phyloP scores from a whole-genome alignment of 2,113 vertebrate species.

The Passerina amoena region DNA sequence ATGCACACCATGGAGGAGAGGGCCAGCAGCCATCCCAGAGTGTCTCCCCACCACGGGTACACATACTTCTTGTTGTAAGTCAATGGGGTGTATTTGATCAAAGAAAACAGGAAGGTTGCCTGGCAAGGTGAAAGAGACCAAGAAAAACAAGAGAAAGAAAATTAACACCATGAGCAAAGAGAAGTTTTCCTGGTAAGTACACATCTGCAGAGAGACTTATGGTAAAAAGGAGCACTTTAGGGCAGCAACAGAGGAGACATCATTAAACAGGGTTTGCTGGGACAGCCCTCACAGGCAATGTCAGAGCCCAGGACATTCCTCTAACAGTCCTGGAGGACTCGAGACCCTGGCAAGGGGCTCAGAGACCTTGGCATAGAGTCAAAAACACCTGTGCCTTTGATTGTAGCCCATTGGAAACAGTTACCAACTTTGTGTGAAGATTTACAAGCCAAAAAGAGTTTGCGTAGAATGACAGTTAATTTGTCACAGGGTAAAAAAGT shows the following conservation, averaged over 20 bases:
- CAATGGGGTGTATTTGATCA: conserved; percentile 92
- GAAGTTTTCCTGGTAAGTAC: neutral
- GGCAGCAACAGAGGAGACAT: neutral
- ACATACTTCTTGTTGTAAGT: conserved; percentile 95
- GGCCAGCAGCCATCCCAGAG: conserved; percentile 91
- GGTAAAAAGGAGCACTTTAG: neutral
- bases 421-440: too few species aligned
- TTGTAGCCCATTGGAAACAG: too few species aligned
- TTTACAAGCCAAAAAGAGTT: too few species aligned
- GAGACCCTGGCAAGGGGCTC: too few species aligned
- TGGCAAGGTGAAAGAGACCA: conserved; percentile 39
- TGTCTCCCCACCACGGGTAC: conserved; percentile 94
- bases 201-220: neutral
- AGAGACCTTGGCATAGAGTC: too few species aligned
- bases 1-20: conserved; percentile 94
- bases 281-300: neutral
- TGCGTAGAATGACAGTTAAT: too few species aligned
- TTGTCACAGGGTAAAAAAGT: too few species aligned
- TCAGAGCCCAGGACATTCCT: too few species aligned
- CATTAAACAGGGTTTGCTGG: neutral
- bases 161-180: neutral
- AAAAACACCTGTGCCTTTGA: too few species aligned
- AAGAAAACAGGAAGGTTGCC: conserved; percentile 93
- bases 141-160: neutral
- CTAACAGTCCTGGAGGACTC: too few species aligned